Evolutionary conservation across 2,888 invertebrate genomes (phyloP).

Genomic region (Calliopum simillimum): DNA sequence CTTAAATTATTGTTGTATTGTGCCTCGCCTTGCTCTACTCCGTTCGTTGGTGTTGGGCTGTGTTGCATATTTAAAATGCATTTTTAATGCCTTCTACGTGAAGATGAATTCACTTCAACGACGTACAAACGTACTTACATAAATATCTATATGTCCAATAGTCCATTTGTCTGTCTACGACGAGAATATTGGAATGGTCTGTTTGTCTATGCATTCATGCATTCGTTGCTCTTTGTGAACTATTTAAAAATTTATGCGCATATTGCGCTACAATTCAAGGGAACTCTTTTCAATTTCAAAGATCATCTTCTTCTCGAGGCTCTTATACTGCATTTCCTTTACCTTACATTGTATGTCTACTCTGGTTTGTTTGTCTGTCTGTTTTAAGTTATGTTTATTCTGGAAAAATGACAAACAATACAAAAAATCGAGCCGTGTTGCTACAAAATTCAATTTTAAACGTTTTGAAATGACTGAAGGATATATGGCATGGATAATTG

Average conservation of each 20-base stretch:
- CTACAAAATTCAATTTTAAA: too few relatives aligned
- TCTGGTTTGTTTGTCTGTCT: constrained; percentile 42
- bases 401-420: too few relatives aligned
- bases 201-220: constrained; percentile 19
- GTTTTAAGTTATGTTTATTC: not conserved
- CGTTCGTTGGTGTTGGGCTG: constrained; percentile 7
- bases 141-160: not conserved
- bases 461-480: too few relatives aligned
- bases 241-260: constrained; percentile 28
- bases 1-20: constrained; percentile 13
- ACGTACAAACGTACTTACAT: too few relatives aligned
- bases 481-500: too few relatives aligned
- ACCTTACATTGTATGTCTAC: not conserved
- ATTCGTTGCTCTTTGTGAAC: not conserved
- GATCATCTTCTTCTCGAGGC: not conserved
- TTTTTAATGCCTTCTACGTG: constrained; percentile 23
- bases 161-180: not conserved
- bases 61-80: constrained; percentile 28
- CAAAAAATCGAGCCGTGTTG: too few relatives aligned
- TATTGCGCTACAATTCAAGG: not conserved
- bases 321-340: not conserved
- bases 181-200: not conserved
- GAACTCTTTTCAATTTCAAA: not conserved
- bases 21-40: not conserved
- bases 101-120: constrained; percentile 12